These are phyloP conservation scores for Spilogale gracilis DNA, from an alignment of 2,113 vertebrate genomes.

Conservation along the genomic window DNA sequence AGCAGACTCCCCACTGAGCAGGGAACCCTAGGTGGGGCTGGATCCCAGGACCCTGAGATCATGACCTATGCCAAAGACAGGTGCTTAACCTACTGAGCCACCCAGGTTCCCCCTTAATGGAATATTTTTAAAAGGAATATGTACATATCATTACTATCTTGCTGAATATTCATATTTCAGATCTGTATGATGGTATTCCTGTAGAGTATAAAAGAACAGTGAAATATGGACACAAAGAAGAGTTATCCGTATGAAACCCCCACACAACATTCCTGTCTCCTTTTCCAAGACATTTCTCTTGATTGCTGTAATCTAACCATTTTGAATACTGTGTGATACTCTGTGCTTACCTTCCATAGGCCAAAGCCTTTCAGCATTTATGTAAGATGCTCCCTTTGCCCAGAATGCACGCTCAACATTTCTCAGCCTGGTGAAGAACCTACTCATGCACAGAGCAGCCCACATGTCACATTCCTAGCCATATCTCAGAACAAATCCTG, in stretches of 20 bases:
- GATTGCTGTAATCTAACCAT: not conserved
- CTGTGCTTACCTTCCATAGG: not conserved
- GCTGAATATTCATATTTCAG: not conserved
- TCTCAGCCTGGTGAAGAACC: not conserved
- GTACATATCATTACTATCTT: not conserved
- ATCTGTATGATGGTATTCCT: not conserved
- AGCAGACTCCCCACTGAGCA: too few species aligned
- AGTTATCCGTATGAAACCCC: not conserved
- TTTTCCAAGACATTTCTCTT: not conserved
- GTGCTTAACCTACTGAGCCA: not conserved
- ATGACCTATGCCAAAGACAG: not conserved
- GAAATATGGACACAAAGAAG: not conserved
- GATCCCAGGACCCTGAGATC: not conserved
- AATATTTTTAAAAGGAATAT: slow-evolving; percentile 6
- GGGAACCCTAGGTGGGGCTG: not conserved
- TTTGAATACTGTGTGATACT: not conserved
- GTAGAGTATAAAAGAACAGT: not conserved
- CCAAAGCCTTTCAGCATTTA: not conserved
- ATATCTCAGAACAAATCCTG: not conserved
- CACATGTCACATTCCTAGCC: not conserved
- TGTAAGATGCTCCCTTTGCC: not conserved
- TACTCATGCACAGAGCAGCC: not conserved
- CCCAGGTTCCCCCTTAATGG: not conserved
- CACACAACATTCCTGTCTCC: not conserved
- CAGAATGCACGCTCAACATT: not conserved